These are phyloP conservation scores for Esox lucius DNA, from an alignment of 2,797 vertebrate genomes.

Conservation along the genomic window DNA sequence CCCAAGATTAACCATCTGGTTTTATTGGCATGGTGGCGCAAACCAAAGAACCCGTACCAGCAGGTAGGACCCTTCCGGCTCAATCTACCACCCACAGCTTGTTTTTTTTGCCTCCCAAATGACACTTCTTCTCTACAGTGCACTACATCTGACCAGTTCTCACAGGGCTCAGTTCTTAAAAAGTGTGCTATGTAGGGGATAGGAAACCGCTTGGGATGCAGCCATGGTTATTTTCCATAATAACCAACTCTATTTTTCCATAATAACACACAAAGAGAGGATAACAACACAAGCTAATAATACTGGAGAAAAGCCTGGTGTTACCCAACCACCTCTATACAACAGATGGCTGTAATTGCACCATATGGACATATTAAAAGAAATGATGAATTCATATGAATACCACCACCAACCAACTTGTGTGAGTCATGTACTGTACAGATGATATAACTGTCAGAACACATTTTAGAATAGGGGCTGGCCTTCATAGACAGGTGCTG, in stretches of 20 bases:
- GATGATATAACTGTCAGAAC: constrained; percentile 13
- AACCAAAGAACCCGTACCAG: not conserved
- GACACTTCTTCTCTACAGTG: not conserved
- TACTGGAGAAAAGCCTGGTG: not conserved
- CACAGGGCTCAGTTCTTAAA: not conserved
- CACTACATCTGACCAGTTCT: not conserved
- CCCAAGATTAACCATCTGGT: constrained; percentile 2
- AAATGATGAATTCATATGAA: constrained; percentile 58
- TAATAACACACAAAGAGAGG: constrained; percentile 17
- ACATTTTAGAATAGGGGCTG: not conserved
- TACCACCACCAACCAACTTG: constrained; percentile 36
- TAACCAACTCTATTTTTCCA: not conserved
- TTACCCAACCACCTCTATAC: constrained; percentile 30
- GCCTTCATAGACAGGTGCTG: not conserved
- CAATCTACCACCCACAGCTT: not conserved
- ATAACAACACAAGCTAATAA: constrained; percentile 21
- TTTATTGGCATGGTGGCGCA: not conserved
- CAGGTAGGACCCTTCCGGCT: not conserved
- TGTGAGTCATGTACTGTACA: constrained; percentile 46
- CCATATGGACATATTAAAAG: constrained; percentile 66
- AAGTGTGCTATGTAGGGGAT: not conserved
- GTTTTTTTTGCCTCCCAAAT: not conserved
- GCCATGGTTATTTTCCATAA: not conserved
- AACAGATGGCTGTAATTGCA: constrained; percentile 68
- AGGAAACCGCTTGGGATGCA: not conserved